Percentiles rank a stretch among this genome's conserved stretches.
These are phyloP conservation scores for Lophotriccus pileatus DNA, from an alignment of 2,797 vertebrate genomes.

Conservation along the genomic window DNA sequence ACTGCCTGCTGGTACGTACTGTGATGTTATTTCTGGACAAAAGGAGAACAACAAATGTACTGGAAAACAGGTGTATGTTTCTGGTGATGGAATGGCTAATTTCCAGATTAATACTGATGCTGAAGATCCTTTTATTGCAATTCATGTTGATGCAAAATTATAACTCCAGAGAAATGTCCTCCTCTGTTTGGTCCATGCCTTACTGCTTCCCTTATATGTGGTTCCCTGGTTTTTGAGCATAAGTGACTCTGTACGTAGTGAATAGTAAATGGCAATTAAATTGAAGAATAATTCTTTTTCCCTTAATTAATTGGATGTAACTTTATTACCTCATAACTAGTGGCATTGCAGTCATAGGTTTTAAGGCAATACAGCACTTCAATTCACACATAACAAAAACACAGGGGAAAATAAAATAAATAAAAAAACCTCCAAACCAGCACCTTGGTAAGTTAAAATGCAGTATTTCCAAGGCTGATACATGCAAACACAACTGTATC, in stretches of 20 bases:
- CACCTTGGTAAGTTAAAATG: neutral
- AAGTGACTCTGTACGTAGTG: neutral
- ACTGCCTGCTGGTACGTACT: slow-evolving; percentile 87
- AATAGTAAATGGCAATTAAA: neutral
- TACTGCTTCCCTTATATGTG: neutral
- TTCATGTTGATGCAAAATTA: slow-evolving; percentile 64
- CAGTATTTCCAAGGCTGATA: neutral
- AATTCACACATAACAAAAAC: neutral
- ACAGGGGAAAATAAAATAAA: neutral
- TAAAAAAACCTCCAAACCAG: neutral
- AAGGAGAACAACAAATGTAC: slow-evolving; percentile 80
- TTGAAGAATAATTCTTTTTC: neutral
- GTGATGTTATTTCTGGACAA: slow-evolving; percentile 91
- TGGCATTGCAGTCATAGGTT: neutral
- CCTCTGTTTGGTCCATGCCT: neutral
- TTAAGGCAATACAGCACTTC: neutral
- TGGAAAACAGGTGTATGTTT: slow-evolving; percentile 81
- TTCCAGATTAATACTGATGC: slow-evolving; percentile 84
- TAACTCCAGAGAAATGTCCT: slow-evolving; percentile 27
- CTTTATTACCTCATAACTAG: neutral
- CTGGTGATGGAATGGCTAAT: slow-evolving; percentile 75
- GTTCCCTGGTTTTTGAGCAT: neutral
- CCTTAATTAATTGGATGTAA: neutral
- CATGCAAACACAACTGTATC: accelerated
- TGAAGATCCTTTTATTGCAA: slow-evolving; percentile 84